Percentiles rank a stretch among this genome's conserved stretches.
These are phyloP conservation scores for Lucilia sericata DNA, from an alignment of 1,140 invertebrate species.

Conservation along the genomic window DNA sequence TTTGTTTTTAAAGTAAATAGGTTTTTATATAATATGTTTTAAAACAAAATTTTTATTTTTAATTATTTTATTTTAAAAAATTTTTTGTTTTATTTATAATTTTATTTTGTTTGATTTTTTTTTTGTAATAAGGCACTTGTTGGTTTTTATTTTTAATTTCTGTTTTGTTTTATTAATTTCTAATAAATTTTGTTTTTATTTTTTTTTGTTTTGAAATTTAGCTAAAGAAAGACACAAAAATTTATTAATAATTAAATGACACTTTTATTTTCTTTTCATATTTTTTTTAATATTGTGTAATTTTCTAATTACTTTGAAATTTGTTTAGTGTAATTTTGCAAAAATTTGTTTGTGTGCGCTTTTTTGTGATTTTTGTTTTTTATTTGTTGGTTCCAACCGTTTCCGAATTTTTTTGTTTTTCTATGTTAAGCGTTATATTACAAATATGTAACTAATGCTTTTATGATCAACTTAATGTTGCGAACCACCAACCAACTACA, in stretches of 20 bases:
- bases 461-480: conserved; percentile 44
- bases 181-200: conserved; percentile 17
- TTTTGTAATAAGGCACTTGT: conserved; percentile 26
- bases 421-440: conserved; percentile 42
- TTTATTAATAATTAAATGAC: not conserved
- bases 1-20: no score
- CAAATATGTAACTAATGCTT: conserved; percentile 44
- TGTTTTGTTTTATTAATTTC: no score
- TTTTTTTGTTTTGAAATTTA: not conserved
- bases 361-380: not conserved
- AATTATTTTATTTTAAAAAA: not conserved
- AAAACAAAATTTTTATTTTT: not conserved
- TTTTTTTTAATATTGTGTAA: not conserved
- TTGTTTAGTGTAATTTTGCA: not conserved
- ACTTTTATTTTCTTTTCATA: conserved; percentile 16
- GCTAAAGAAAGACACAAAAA: not conserved
- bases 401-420: conserved; percentile 38
- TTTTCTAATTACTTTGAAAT: not conserved
- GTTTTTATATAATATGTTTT: no score
- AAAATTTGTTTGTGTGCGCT: not conserved
- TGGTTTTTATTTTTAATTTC: not conserved
- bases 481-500: conserved; percentile 37
- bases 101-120: not conserved
- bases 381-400: conserved; percentile 18
- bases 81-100: not conserved